Conservation (phyloP, 2,888 invertebrate species). For the Hymenopus coronatus region DNA sequence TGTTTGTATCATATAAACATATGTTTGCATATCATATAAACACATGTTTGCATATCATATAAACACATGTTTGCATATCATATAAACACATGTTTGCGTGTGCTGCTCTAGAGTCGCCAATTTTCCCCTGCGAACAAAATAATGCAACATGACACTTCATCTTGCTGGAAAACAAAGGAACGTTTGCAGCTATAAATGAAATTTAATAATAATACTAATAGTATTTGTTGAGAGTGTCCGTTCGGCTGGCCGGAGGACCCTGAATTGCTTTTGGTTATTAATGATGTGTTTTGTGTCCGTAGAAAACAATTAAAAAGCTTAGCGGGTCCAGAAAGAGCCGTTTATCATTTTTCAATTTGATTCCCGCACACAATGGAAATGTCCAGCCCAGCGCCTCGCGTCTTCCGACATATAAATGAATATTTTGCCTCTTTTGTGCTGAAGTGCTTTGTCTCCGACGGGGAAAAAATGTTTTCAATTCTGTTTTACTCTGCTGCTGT, state of each 20-base stretch:
- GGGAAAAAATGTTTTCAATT: background rate
- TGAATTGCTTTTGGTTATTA: conserved; percentile 35
- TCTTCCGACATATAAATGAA: background rate
- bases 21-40: no score
- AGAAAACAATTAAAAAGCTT: conserved; percentile 32
- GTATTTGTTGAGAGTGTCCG: background rate
- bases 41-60: no score
- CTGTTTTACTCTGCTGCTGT: background rate
- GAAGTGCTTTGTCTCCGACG: background rate
- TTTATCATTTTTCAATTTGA: conserved; percentile 34
- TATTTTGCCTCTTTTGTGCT: background rate
- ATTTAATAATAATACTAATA: conserved; percentile 26
- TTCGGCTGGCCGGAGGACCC: background rate
- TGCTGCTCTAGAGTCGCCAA: background rate
- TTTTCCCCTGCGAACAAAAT: background rate
- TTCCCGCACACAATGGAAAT: background rate
- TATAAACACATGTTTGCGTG: no score
- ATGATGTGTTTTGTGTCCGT: conserved; percentile 28
- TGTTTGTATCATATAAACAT: no score
- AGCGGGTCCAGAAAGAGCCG: conserved; percentile 25
- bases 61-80: no score
- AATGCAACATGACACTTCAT: conserved; percentile 26
- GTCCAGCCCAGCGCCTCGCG: background rate
- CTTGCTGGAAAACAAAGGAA: conserved; percentile 26
- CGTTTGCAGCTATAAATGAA: conserved; percentile 23